These are phyloP conservation scores for Albula goreensis DNA, from an alignment of 2,113 vertebrate species.

Conservation along the genomic window DNA sequence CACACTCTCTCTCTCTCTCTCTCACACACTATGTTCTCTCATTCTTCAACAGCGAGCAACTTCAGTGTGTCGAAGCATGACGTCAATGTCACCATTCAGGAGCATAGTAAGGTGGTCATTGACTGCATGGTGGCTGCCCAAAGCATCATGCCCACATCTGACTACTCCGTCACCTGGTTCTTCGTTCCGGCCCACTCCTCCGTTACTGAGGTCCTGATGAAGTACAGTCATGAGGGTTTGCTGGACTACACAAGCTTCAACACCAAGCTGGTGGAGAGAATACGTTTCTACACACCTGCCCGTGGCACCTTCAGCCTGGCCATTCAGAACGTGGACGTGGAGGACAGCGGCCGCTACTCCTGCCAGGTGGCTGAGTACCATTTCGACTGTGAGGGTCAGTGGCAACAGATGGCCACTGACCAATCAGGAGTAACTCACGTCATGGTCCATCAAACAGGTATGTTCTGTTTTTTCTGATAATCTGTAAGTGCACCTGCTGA, in stretches of 20 bases:
- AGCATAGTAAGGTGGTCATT: constrained; percentile 18
- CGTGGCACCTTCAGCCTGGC: constrained; percentile 47
- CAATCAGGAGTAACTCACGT: constrained; percentile 43
- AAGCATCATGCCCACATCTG: constrained; percentile 33
- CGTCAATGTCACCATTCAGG: not conserved
- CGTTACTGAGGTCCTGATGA: constrained; percentile 31
- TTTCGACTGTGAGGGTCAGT: constrained; percentile 41
- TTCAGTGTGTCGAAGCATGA: not conserved
- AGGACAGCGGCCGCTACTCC: constrained; percentile 57
- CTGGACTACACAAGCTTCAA: constrained; percentile 42
- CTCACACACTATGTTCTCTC: not conserved
- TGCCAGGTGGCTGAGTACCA: constrained; percentile 63
- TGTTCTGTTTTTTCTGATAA: constrained; percentile 43
- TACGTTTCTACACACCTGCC: constrained; percentile 52
- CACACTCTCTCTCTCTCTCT: no score
- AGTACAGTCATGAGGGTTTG: constrained; percentile 50
- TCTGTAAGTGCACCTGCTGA: not conserved
- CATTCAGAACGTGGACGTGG: constrained; percentile 42
- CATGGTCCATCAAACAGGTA: constrained; percentile 55
- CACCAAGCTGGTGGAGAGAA: constrained; percentile 43
- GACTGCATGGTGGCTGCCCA: constrained; percentile 49
- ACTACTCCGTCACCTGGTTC: constrained; percentile 58
- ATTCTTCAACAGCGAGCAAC: not conserved
- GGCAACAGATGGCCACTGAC: constrained; percentile 50
- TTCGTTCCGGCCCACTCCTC: constrained; percentile 9